These are phyloP conservation scores for Sipha flava DNA, from an alignment of 1,140 invertebrate genomes.

Conservation along the genomic window DNA sequence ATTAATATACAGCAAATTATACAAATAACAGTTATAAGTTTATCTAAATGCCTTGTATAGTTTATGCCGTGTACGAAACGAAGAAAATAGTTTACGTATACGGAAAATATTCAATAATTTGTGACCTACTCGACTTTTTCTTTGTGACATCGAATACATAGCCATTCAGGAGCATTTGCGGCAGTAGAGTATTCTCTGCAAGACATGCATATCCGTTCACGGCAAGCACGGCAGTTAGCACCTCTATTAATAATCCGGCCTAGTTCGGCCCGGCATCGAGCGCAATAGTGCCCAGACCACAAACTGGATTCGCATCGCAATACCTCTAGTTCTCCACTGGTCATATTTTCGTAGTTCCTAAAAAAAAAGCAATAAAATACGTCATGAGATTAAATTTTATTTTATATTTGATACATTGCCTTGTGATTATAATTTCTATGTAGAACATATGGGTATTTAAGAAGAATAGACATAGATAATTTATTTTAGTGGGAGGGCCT, in stretches of 20 bases:
- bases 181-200: conserved; percentile 55
- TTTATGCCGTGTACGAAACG: no score
- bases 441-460: no score
- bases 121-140: conserved; percentile 43
- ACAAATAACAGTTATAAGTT: no score
- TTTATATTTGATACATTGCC: no score
- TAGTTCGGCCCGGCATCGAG: conserved; percentile 58
- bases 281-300: conserved; percentile 48
- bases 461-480: no score
- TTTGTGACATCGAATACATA: conserved; percentile 65
- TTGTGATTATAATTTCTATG: no score
- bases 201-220: conserved; percentile 61
- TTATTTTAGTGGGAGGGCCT: no score
- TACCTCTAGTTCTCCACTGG: conserved; percentile 21
- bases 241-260: conserved; percentile 68
- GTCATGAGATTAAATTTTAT: no score
- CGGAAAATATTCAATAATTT: background rate
- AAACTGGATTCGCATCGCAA: conserved; percentile 1
- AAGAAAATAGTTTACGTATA: no score
- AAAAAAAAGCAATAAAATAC: background rate
- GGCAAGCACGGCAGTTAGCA: conserved; percentile 58
- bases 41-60: no score
- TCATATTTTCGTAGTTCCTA: background rate
- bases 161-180: conserved; percentile 55
- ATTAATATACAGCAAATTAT: background rate